A percentile compares a stretch with the other conserved stretches of the same genome.
phyloP scores from a whole-genome alignment of 2,113 vertebrate genomes.

The Petroica traversi region DNA sequence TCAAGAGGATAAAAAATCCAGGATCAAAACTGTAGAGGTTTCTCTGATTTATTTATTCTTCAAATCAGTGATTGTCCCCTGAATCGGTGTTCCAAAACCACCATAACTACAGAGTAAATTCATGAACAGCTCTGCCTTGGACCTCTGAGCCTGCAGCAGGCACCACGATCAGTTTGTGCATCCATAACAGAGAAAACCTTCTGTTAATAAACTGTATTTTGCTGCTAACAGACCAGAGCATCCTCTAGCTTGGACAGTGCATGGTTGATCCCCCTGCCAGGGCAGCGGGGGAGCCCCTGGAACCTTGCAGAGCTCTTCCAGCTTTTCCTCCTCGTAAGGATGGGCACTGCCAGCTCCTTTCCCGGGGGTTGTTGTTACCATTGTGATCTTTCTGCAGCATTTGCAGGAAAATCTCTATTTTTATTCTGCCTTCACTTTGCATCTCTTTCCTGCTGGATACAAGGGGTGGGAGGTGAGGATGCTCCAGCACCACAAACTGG shows the following conservation, averaged over 20 bases:
- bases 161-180: not conserved
- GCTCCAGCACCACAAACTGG: not conserved
- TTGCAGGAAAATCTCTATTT: not conserved
- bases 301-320: not conserved
- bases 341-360: not conserved
- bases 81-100: not conserved
- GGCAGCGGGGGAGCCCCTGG: not conserved
- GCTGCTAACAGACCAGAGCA: not conserved
- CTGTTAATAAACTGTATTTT: not conserved
- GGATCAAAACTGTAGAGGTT: not conserved
- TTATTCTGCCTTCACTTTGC: not conserved
- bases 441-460: not conserved
- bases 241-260: accelerated
- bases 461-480: not conserved
- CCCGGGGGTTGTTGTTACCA: accelerated
- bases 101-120: not conserved
- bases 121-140: not conserved
- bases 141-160: not conserved
- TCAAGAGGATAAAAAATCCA: not conserved
- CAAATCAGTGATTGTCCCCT: not conserved
- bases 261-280: accelerated
- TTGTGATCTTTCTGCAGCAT: not conserved
- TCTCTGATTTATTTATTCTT: not conserved
- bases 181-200: not conserved
- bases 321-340: not conserved